Conservation (phyloP, 2,888 invertebrate species). For the Metacarcinus magister region DNA sequence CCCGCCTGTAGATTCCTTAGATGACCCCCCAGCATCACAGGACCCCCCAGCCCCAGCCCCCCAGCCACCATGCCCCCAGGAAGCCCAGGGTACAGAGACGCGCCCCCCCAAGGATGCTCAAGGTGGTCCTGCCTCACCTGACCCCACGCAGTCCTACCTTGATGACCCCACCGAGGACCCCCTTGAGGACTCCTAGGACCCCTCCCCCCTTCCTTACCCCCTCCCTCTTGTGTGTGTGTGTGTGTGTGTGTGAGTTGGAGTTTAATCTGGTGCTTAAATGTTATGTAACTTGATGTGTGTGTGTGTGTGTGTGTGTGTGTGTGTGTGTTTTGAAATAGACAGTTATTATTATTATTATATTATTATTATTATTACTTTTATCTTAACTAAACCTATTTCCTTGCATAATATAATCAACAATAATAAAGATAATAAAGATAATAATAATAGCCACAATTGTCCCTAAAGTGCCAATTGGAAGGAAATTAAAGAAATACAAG, state of each 20-base stretch:
- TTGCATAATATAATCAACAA: too few species aligned
- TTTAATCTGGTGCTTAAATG: too few species aligned
- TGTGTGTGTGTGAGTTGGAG: neutral
- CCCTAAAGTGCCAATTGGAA: neutral
- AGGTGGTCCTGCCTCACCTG: too few species aligned
- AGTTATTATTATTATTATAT: neutral
- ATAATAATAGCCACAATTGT: neutral
- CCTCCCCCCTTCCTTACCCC: neutral
- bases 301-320: conserved; percentile 14
- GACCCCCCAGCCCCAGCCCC: neutral
- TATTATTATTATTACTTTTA: neutral
- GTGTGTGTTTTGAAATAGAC: neutral
- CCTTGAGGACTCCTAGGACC: neutral
- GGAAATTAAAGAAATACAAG: neutral
- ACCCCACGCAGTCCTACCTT: neutral
- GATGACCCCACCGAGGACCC: conserved; percentile 49
- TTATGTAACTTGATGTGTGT: neutral
- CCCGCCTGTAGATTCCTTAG: neutral
- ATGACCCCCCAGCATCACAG: neutral
- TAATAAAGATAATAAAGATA: neutral
- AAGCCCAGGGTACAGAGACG: neutral
- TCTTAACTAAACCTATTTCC: too few species aligned
- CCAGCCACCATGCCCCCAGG: too few species aligned
- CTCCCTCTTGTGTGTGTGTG: neutral
- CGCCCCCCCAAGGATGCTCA: too few species aligned